phyloP scores from a whole-genome alignment of 2,888 invertebrate species.

The Patella depressa region DNA sequence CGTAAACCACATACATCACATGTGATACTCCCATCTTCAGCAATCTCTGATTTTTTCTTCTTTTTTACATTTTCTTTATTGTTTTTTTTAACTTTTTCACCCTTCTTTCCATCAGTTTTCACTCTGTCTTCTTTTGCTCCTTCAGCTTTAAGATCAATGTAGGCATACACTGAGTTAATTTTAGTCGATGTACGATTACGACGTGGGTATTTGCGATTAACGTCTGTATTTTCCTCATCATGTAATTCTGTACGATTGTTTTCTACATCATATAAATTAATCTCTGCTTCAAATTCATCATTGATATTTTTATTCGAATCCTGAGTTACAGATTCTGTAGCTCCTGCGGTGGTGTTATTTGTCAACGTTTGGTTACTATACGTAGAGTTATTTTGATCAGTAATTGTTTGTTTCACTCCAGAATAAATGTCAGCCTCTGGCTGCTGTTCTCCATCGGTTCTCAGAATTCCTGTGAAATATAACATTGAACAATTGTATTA shows the following conservation, averaged over 20 bases:
- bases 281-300: neutral
- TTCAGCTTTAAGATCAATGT: neutral
- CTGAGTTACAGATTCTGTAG: neutral
- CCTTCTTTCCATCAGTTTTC: conserved; percentile 22
- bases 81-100: too few relatives aligned
- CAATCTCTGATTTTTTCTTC: too few relatives aligned
- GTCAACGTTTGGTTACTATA: neutral
- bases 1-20: conserved; percentile 32
- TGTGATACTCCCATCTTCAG: conserved; percentile 18
- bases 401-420: too few relatives aligned
- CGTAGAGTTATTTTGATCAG: too few relatives aligned
- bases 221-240: neutral
- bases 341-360: neutral
- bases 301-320: neutral
- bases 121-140: neutral
- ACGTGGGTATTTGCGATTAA: too few relatives aligned
- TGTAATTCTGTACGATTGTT: neutral
- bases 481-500: too few relatives aligned
- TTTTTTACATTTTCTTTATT: too few relatives aligned
- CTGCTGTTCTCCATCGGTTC: too few relatives aligned
- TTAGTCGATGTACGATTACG: too few relatives aligned
- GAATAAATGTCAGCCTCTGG: too few relatives aligned
- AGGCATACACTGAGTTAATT: neutral
- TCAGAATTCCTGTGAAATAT: too few relatives aligned
- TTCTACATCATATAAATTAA: conserved; percentile 8